Evolutionary conservation across 2,888 invertebrate species (phyloP).

Genomic region (Meta bourneti): DNA sequence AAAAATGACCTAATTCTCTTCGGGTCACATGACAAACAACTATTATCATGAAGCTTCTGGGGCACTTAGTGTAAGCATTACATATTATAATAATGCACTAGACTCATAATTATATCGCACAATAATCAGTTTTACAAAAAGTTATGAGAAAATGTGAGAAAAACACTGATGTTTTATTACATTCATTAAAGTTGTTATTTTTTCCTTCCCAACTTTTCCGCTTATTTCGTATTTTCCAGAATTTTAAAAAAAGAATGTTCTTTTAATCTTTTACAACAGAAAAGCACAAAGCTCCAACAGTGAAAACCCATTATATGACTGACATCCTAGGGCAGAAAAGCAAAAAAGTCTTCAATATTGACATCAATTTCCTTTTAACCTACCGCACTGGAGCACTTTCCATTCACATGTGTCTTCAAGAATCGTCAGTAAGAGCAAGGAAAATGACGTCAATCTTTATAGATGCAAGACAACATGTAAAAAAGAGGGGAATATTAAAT

Average conservation of each 20-base stretch:
- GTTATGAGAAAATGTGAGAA: too few relatives aligned
- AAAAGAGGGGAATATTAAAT: conserved; percentile 15
- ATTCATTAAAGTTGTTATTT: too few relatives aligned
- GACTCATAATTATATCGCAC: too few relatives aligned
- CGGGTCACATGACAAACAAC: too few relatives aligned
- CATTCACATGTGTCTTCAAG: not conserved
- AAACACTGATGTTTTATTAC: too few relatives aligned
- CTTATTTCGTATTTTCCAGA: not conserved
- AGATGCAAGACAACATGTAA: not conserved
- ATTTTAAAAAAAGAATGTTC: not conserved
- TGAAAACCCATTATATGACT: not conserved
- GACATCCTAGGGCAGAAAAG: not conserved
- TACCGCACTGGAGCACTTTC: not conserved
- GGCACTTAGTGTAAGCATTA: too few relatives aligned
- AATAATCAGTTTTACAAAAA: too few relatives aligned
- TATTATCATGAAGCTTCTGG: too few relatives aligned
- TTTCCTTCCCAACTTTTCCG: not conserved
- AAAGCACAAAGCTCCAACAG: not conserved
- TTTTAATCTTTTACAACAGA: not conserved
- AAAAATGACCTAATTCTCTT: too few relatives aligned
- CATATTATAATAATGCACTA: too few relatives aligned
- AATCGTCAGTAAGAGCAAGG: conserved; percentile 8
- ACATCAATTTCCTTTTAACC: conserved; percentile 47
- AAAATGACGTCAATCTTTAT: conserved; percentile 14
- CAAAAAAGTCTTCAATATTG: conserved; percentile 60